phyloP scores from a whole-genome alignment of 2,888 invertebrate genomes.

The Nephrotoma appendiculata region DNA sequence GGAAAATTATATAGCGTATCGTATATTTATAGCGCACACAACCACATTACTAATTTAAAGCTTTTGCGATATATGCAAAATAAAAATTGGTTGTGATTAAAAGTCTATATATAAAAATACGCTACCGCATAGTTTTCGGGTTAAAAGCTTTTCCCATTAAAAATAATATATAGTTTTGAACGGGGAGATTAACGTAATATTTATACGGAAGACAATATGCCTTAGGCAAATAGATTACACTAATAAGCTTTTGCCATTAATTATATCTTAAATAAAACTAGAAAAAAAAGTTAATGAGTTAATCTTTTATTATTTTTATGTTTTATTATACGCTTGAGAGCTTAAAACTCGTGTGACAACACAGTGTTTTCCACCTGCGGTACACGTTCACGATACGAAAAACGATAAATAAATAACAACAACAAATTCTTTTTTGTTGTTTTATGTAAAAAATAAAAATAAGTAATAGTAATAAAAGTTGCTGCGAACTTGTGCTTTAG shows the following conservation, averaged over 20 bases:
- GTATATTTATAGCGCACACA: background rate
- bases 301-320: background rate
- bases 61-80: background rate
- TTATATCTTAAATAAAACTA: background rate
- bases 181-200: background rate
- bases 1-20: background rate
- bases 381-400: background rate
- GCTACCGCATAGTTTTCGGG: background rate
- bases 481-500: background rate
- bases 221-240: background rate
- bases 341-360: background rate
- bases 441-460: background rate
- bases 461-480: background rate
- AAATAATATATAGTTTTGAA: background rate
- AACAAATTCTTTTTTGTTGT: background rate
- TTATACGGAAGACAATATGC: background rate
- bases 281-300: background rate
- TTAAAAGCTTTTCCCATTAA: background rate
- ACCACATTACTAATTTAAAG: background rate
- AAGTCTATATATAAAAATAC: background rate
- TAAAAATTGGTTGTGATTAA: background rate
- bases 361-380: background rate
- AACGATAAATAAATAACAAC: background rate
- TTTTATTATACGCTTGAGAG: background rate
- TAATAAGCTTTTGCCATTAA: background rate